phyloP scores from a whole-genome alignment of 1,140 invertebrate genomes.

The Acyrthosiphon pisum region DNA sequence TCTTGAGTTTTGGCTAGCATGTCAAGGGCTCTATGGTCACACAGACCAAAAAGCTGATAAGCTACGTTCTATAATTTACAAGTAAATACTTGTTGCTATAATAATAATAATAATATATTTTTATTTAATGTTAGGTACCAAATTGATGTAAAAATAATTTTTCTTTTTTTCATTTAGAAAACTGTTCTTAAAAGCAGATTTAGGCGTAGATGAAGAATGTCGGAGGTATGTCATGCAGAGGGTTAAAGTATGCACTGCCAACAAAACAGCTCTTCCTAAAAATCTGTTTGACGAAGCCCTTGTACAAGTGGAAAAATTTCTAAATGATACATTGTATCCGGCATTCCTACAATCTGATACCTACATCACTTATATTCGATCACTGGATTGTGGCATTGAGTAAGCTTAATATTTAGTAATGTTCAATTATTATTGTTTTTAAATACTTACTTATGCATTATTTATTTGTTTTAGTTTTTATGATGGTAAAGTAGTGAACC shows the following conservation, averaged over 20 bases:
- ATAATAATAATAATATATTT: not conserved
- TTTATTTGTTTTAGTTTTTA: slow-evolving; percentile 43
- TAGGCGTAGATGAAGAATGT: slow-evolving; percentile 82
- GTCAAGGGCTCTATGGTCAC: slow-evolving; percentile 85
- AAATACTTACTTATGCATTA: not conserved
- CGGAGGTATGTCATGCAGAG: slow-evolving; percentile 72
- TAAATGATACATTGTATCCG: slow-evolving; percentile 85
- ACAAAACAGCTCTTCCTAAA: slow-evolving; percentile 60
- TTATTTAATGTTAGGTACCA: not conserved
- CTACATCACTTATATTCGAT: slow-evolving; percentile 86
- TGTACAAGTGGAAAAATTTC: slow-evolving; percentile 78
- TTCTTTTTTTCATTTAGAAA: slow-evolving; percentile 64
- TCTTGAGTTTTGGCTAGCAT: slow-evolving; percentile 90
- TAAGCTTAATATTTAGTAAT: not conserved
- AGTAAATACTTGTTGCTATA: slow-evolving; percentile 65
- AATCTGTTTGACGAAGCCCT: slow-evolving; percentile 75
- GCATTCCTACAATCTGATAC: slow-evolving; percentile 90
- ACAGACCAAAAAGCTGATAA: slow-evolving; percentile 75
- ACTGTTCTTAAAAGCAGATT: slow-evolving; percentile 82
- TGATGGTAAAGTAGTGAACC: slow-evolving; percentile 53
- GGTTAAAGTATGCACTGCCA: slow-evolving; percentile 68
- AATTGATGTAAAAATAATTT: not conserved
- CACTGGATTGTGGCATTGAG: slow-evolving; percentile 61
- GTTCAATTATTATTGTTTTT: not conserved
- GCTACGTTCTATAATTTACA: slow-evolving; percentile 83